These are phyloP conservation scores for Xylocampa areola DNA, from an alignment of 2,888 invertebrate species.

Conservation along the genomic window DNA sequence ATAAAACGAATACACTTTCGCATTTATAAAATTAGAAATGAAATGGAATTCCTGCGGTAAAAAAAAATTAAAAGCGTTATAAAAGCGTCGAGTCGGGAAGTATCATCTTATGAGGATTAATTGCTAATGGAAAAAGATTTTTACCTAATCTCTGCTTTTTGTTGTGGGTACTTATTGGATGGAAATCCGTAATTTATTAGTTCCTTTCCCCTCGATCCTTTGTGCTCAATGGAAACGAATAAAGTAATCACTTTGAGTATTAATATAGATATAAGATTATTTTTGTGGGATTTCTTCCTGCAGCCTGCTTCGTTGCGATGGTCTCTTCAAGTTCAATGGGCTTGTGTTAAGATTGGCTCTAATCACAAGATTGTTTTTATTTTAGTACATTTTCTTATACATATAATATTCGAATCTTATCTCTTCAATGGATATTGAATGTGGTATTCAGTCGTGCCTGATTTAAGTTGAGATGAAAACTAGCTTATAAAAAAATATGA, in stretches of 20 bases:
- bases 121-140: slow-evolving; percentile 68
- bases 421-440: too few species aligned
- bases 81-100: slow-evolving; percentile 52
- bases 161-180: slow-evolving; percentile 48
- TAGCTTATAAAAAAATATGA: too few species aligned
- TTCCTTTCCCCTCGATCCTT: neutral
- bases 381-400: too few species aligned
- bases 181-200: slow-evolving; percentile 33
- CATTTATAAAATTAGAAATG: slow-evolving; percentile 19
- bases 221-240: slow-evolving; percentile 12
- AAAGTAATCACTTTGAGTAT: slow-evolving; percentile 12
- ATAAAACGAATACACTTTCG: neutral
- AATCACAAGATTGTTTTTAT: too few species aligned
- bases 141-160: slow-evolving; percentile 54
- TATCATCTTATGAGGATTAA: slow-evolving; percentile 68
- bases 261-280: neutral
- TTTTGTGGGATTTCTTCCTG: neutral
- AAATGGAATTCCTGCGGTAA: slow-evolving; percentile 20
- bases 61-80: slow-evolving; percentile 60
- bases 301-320: slow-evolving; percentile 4
- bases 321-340: too few species aligned
- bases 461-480: too few species aligned
- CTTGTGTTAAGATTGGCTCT: too few species aligned
- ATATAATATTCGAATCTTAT: too few species aligned
- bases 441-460: too few species aligned